phyloP scores from a whole-genome alignment of 2,797 vertebrate genomes.

The Acipenser oxyrinchus region DNA sequence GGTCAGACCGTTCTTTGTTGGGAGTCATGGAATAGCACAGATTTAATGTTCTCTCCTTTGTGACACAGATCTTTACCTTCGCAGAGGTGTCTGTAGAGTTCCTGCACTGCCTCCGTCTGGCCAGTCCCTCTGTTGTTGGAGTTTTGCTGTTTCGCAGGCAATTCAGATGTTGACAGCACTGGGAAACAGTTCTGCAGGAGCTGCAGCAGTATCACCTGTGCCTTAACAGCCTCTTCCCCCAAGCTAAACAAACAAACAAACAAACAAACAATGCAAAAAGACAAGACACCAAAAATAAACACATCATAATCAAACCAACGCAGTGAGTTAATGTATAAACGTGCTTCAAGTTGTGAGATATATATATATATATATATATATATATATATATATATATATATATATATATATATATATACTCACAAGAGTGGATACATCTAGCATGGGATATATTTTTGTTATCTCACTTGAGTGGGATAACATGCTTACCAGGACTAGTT shows the following conservation, averaged over 20 bases:
- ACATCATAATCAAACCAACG: background rate
- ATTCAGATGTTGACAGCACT: constrained; percentile 61
- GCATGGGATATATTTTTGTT: no score
- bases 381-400: no score
- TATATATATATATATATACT: no score
- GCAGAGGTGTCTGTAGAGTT: constrained; percentile 82
- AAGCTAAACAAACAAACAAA: constrained; percentile 37
- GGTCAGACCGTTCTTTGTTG: no score
- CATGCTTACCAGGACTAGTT: no score
- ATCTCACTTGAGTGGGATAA: no score
- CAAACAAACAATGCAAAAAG: background rate
- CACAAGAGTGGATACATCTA: no score
- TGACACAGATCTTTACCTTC: constrained; percentile 55
- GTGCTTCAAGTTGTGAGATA: no score
- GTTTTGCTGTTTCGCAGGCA: constrained; percentile 38
- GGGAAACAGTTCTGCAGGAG: constrained; percentile 90
- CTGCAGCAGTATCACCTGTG: constrained; percentile 77
- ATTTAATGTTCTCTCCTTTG: no score
- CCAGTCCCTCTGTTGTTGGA: constrained; percentile 32
- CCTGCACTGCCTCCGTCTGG: constrained; percentile 58
- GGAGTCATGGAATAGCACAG: no score
- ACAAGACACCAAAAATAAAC: background rate
- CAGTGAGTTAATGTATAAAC: no score
- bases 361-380: no score
- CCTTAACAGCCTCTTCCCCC: constrained; percentile 76